Base-by-base conservation (phyloP, 1,140 invertebrate species). In the Drosophila mayri region DNA sequence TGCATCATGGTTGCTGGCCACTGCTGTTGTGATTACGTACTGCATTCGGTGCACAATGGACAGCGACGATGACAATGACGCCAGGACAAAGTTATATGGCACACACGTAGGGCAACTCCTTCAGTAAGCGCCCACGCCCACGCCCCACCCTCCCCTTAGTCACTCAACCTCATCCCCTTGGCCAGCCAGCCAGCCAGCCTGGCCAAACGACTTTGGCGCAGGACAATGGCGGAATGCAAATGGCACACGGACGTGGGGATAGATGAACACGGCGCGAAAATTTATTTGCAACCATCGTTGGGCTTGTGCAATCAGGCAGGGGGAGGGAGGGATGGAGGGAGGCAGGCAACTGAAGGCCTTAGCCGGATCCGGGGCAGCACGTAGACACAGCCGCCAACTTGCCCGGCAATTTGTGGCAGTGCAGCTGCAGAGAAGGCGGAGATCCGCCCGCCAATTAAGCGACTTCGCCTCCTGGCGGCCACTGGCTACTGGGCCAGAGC, bases 151-250 rank as follows among this genome's bases (percentile, higher is more conserved):
- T 3, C 12, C 14, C 14, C 20, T 22, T 16, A 12, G 10, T 30
- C 12, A 4, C 12, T 1, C 28, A 25, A 25, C 32, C 20, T 20
- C 9, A 40, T 14, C 32, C 40, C 49, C 52, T 20, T 35, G 3
- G 11, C 41, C 41, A 41, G 28, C 41, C 52, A 4, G 11, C 41
- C 41, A 41, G 28, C 41, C 52, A 11, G 12, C 9, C 28, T 10
- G 38, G 30, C 67, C 66, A 72, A 73, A 73, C 65, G 70, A 73
- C 70, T 73, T 55, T 67, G 76, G 63, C 65, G 58, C 76, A 79
- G 72, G 76, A 86, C 83, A 87, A 88, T 76, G 79, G 72, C 41
- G 72, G 80, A 87, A 88, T 87, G 84, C 84, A 87, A 87, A 87
- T 87, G 84, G 84, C 80, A 63, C 68, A 68, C 81, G 76, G 84